A percentile compares a stretch with the other conserved stretches of the same genome.
phyloP scores from a whole-genome alignment of 2,797 vertebrate genomes.

The Neosilurus hyrtlii region DNA sequence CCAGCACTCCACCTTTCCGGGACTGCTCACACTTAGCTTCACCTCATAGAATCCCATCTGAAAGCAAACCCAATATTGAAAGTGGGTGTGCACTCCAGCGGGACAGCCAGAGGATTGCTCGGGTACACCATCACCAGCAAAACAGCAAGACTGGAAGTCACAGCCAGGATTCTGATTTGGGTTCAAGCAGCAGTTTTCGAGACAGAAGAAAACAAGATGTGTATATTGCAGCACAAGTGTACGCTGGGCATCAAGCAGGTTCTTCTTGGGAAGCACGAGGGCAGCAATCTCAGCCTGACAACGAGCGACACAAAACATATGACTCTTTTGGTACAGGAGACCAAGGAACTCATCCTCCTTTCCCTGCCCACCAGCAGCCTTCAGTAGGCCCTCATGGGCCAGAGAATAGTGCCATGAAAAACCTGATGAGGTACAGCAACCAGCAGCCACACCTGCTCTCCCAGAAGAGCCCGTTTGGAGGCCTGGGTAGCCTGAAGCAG shows the following conservation, averaged over 20 bases:
- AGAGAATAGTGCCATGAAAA: constrained; percentile 92
- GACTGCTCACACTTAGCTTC: constrained; percentile 68
- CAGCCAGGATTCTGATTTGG: constrained; percentile 46
- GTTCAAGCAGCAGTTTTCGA: constrained; percentile 57
- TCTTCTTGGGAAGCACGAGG: constrained; percentile 67
- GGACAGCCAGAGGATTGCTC: constrained; percentile 86
- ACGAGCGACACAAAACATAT: constrained; percentile 72
- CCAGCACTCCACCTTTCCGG: constrained; percentile 76
- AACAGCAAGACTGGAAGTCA: constrained; percentile 63
- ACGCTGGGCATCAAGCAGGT: constrained; percentile 67
- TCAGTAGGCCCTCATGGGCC: constrained; percentile 58
- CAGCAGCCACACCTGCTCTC: constrained; percentile 83
- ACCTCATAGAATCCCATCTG: constrained; percentile 55
- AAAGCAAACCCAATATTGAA: constrained; percentile 55
- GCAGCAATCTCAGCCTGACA: constrained; percentile 74
- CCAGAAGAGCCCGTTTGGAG: constrained; percentile 86
- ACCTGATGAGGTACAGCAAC: constrained; percentile 91
- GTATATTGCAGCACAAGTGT: constrained; percentile 65
- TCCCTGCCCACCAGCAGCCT: constrained; percentile 48
- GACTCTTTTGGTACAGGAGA: constrained; percentile 75
- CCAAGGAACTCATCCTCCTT: constrained; percentile 58
- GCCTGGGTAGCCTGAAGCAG: constrained; percentile 84
- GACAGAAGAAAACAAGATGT: constrained; percentile 76
- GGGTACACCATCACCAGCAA: constrained; percentile 93
- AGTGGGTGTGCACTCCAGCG: constrained; percentile 73